Evolutionary conservation across 2,113 vertebrate genomes (phyloP), one percentile per base, ranked within the genome.

Genomic region (Pachycephala philippinensis): DNA sequence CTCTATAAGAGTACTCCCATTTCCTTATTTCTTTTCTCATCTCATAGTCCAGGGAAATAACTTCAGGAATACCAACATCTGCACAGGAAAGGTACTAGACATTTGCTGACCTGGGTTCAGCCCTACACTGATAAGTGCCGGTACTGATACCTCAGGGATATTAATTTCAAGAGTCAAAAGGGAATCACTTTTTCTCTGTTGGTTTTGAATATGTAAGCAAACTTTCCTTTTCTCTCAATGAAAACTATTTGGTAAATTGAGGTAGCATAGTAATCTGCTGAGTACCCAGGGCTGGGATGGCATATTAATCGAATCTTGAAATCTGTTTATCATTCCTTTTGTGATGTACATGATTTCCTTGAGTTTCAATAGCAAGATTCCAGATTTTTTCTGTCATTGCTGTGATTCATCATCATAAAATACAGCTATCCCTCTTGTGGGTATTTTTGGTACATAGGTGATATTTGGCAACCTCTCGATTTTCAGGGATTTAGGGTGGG

Each of bases 21-120:
- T 95, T 92, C 87, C 61, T 91, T 84, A 70, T 79, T 94, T 82
- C 49, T 87, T 87, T 86, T 93, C 64, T 87, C 52, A 49, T 94
- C 40, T 87, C 31, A 14, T 49, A 79, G 91, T 72, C 65, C 70
- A 53, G 70, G 81, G 78, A 94, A 94, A 93, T 95, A 87, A 84
- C 44, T 84, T 75, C n/a, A 82, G 69, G 40, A 71, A 87, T 78
- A 90, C 24, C 72, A 88, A 47, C 68, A 87, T 94, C 74, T 96
- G 81, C 87, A 84, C 89, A 96, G 89, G 91, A 92, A 95, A 65
- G 11, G 70, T 84, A 53, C 56, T 63, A 89, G 91, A 87, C 83
- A 14, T 74, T 72, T 92, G 47, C 27, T 89, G 89, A 33, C 75
- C 63, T 75, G 27, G 8, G 28, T 89, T 91, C 53, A 84, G 22